These are phyloP conservation scores for Apomyelois bistriatella DNA, from an alignment of 2,888 invertebrate species.

Conservation along the genomic window DNA sequence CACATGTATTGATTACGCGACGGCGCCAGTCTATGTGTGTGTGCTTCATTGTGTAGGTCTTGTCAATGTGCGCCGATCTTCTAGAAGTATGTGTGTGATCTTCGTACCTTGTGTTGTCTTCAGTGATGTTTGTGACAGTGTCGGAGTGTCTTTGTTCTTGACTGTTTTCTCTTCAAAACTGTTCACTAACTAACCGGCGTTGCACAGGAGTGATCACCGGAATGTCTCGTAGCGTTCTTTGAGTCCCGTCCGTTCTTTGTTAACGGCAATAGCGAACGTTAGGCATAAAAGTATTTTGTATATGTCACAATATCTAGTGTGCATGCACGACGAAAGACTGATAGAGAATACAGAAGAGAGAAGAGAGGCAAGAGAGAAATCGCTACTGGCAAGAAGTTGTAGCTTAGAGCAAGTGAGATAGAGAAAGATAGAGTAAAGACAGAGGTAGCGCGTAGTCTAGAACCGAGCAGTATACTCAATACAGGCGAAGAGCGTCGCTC, in stretches of 20 bases:
- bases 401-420: conserved; percentile 74
- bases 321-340: conserved; percentile 77
- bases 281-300: conserved; percentile 71
- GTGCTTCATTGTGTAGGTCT: conserved; percentile 58
- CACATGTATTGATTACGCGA: conserved; percentile 84
- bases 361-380: conserved; percentile 71
- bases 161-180: conserved; percentile 58
- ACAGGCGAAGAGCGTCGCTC: conserved; percentile 65
- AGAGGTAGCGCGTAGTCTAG: conserved; percentile 74
- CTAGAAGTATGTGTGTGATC: conserved; percentile 59
- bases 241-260: conserved; percentile 53
- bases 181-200: conserved; percentile 50
- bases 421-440: conserved; percentile 71
- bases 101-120: conserved; percentile 70
- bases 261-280: conserved; percentile 69
- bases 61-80: conserved; percentile 57
- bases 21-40: conserved; percentile 72
- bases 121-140: conserved; percentile 71
- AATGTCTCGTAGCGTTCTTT: conserved; percentile 63
- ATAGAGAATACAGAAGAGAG: conserved; percentile 75
- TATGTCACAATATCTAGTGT: conserved; percentile 80
- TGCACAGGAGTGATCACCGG: conserved; percentile 52
- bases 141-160: conserved; percentile 64
- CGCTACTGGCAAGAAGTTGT: conserved; percentile 74
- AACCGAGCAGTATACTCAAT: conserved; percentile 63